Evolutionary conservation across 2,797 vertebrate genomes (phyloP), one percentile per base, ranked within the genome.

Genomic region (Harpagifer antarcticus): DNA sequence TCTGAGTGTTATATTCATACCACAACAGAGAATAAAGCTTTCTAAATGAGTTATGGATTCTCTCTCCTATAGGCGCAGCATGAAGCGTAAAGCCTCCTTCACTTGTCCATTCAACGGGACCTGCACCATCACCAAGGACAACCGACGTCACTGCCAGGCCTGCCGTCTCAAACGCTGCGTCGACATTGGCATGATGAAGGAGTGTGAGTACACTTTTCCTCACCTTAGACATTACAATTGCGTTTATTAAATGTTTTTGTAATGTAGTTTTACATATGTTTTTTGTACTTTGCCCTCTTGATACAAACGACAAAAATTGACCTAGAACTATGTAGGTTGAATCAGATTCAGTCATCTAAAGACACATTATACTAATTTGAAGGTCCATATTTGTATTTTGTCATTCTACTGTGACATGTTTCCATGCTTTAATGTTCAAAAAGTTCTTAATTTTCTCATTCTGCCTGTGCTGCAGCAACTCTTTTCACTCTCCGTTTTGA

Each of bases 51-150:
- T 55, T 23, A 47, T 12, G 6, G 1, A 20, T 45, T 68, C 1
- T 1, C 48, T 58, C 88, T 71, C 78, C 14, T n/a, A 2, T 74
- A 99, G 98, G 86, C 96, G 98, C 83, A 99, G 98, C 71, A 99
- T 99, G 98, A 99, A 99, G 92, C 95, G 97, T 63, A 98, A 98
- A 89, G 97, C 98, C 0, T 94, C 93, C 60, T 99, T 99, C 92
- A 98, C 96, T 0, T 99, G 98, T 68, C 98, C 98, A 0, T 99
- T 99, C 92, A 98, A 94, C 0, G 95, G 96, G 4, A 97, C 96
- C 92, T 99, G 98, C 88, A 94, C 90, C 84, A 99, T 99, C 94
- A 99, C 98, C 89, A 99, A 98, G 94, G 98, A 99, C 93, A 99
- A 99, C 94, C 95, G 98, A 20, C 95, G 98, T 31, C 98, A 99